These are phyloP conservation scores for Quadroppia sp. DNA, from an alignment of 2,888 invertebrate species.

Conservation along the genomic window DNA sequence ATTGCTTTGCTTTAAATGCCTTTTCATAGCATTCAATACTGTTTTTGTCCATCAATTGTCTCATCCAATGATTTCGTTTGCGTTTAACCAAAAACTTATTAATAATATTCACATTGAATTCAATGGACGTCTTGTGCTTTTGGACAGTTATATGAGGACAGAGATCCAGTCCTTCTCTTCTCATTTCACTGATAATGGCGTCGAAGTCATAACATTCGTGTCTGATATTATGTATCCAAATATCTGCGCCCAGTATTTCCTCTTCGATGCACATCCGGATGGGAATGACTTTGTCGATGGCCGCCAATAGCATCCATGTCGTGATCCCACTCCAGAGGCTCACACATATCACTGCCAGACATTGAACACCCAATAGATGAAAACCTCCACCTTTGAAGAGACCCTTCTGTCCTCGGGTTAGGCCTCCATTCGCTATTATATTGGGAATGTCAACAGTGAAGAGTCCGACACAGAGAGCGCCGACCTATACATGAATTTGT, in stretches of 20 bases:
- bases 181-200: conserved; percentile 36
- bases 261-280: conserved; percentile 81
- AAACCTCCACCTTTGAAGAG: conserved; percentile 69
- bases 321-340: conserved; percentile 68
- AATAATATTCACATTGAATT: conserved; percentile 32
- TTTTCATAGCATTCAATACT: neutral
- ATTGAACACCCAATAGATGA: conserved; percentile 78
- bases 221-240: conserved; percentile 73
- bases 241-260: conserved; percentile 81
- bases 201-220: conserved; percentile 36
- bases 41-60: conserved; percentile 2
- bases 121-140: conserved; percentile 3
- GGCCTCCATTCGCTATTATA: conserved; percentile 39
- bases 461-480: conserved; percentile 74
- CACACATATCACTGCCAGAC: conserved; percentile 67
- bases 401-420: conserved; percentile 53
- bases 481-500: neutral
- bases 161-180: conserved; percentile 24
- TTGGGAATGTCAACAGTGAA: conserved; percentile 73
- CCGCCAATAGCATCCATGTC: conserved; percentile 57
- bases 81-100: conserved; percentile 34
- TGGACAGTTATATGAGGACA: neutral
- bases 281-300: conserved; percentile 69
- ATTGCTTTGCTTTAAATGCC: neutral
- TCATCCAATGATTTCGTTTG: conserved; percentile 25